Evolutionary conservation across 2,113 vertebrate species (phyloP).

Genomic region (Galbula dea): DNA sequence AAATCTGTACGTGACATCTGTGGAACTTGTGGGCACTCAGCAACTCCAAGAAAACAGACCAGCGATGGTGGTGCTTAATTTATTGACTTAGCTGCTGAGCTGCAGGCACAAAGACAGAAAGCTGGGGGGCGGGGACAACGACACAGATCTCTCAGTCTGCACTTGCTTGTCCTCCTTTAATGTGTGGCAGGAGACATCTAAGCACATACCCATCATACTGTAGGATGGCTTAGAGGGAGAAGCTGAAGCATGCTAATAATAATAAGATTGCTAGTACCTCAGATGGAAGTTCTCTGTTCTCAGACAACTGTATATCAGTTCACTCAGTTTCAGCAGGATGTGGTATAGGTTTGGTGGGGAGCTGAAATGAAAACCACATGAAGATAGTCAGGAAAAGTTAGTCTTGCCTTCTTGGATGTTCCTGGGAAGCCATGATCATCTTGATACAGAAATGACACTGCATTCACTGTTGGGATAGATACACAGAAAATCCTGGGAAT

Average conservation of each 20-base stretch:
- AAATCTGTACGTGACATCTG: not conserved
- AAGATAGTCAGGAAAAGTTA: not conserved
- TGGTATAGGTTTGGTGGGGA: not conserved
- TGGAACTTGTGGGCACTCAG: not conserved
- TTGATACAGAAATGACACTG: not conserved
- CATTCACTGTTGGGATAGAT: not conserved
- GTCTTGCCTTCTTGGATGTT: not conserved
- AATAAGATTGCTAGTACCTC: not conserved
- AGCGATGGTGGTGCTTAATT: not conserved
- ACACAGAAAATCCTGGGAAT: not conserved
- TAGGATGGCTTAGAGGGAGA: not conserved
- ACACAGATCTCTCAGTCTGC: not conserved
- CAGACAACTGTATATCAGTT: not conserved
- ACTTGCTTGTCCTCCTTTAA: not conserved
- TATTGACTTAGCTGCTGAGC: not conserved
- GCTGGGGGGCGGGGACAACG: not conserved
- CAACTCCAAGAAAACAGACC: not conserved
- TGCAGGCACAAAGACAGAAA: not conserved
- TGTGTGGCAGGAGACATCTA: not conserved
- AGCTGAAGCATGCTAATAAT: not conserved
- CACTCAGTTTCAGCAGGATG: not conserved
- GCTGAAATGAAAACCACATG: not conserved
- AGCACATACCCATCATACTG: not conserved
- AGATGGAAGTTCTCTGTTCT: not conserved
- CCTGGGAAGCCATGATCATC: not conserved